Evolutionary conservation across 2,888 invertebrate genomes (phyloP), one percentile per base, ranked within the genome.

Genomic region (Drosophila falleni): DNA sequence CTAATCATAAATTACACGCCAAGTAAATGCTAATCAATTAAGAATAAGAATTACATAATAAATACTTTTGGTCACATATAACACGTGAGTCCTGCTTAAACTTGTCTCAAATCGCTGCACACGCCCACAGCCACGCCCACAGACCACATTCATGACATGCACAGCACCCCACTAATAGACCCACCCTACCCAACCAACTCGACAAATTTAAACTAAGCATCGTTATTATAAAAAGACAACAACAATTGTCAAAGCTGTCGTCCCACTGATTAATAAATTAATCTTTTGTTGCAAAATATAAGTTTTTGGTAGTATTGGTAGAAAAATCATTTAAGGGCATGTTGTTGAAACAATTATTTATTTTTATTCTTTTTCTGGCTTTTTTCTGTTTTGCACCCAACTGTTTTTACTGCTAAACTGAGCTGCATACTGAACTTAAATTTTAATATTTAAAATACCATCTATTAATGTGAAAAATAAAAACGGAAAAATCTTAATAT

Each of bases 31-130:
- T 62, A 59, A 79, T 62, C 41, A 63, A 59, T 46, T 75, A 75
- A 53, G 58, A 58, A 61, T 74, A 81, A 68, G 50, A 67, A 74
- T 64, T 51, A 77, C 67, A 74, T 60, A 72, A 61, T 78, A 58
- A 72, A 78, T 67, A 74, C 69, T 66, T 85, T 79, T 87, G 89
- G 86, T 89, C 86, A 81, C 86, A 85, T 78, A 46, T 58, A 84
- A 85, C 84, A 85, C 84, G 84, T 85, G 84, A 85, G 84, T 85
- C 67, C 89, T 85, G 84, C 84, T 85, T 81, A 68, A 77, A 87
- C 81, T 89, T 87, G 62, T 87, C 82, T 89, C 89, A 72, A 81
- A 80, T 84, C 85, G 85, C 72, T 89, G 71, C 68, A 89, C 84
- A 86, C 77, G 69, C 60, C 59, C 69, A 78, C 69, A 62, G 47